Percentiles rank a stretch among this genome's conserved stretches.
phyloP scores from a whole-genome alignment of 2,888 invertebrate genomes.

The Tridacna gigas region DNA sequence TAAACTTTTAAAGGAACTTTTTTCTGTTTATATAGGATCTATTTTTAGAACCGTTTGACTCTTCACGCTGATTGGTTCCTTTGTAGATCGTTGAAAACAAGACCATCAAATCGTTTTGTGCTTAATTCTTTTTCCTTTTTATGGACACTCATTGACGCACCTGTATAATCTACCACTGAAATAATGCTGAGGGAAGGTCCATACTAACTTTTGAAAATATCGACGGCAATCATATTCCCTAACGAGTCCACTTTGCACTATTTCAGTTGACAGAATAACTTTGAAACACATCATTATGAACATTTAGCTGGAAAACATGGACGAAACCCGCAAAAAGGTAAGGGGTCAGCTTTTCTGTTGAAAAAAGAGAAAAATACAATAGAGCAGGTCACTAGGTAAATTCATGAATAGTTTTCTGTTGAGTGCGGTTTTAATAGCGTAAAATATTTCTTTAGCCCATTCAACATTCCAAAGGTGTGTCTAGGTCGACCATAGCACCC shows the following conservation, averaged over 20 bases:
- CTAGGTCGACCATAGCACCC: not conserved
- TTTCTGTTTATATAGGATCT: constrained; percentile 22
- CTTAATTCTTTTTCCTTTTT: not conserved
- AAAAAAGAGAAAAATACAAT: constrained; percentile 11
- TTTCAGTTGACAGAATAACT: too few relatives aligned
- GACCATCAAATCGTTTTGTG: constrained; percentile 10
- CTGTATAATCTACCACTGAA: not conserved
- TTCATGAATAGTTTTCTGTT: constrained; percentile 9
- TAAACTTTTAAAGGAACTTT: not conserved
- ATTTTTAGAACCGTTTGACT: constrained; percentile 26
- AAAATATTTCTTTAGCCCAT: constrained; percentile 13
- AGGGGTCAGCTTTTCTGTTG: too few relatives aligned
- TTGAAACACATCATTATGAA: too few relatives aligned
- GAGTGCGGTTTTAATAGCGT: constrained; percentile 14
- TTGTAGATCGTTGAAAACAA: constrained; percentile 16
- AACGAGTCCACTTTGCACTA: too few relatives aligned
- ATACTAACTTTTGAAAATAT: not conserved
- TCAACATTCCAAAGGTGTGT: constrained; percentile 25
- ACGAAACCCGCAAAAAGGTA: too few relatives aligned
- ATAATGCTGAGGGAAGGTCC: not conserved
- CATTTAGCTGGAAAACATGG: too few relatives aligned
- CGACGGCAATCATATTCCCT: not conserved
- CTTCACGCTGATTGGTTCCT: constrained; percentile 19
- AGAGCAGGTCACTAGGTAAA: constrained; percentile 14
- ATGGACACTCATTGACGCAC: not conserved